Base-by-base conservation (phyloP, 2,113 vertebrate species). In the Nothocercus julius region DNA sequence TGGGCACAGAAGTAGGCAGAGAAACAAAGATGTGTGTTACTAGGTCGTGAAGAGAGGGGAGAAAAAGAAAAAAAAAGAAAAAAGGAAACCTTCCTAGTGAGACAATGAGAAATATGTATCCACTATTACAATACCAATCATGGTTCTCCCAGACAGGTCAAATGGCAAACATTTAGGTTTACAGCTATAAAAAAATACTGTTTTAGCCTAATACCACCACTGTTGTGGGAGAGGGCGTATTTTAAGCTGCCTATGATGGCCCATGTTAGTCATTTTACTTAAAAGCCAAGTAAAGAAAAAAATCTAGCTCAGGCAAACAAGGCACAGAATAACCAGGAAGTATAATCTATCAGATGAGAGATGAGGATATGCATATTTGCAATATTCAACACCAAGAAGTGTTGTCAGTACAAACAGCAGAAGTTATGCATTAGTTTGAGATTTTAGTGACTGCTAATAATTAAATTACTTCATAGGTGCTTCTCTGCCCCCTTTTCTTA, bases 331-430 rank as follows among this genome's bases (percentile, higher is more conserved):
- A 72, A 49, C 58, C 47, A 81, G 79, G 34, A 44, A 28, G 0
- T 90, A 68, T 92, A 51, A 15, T 27, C 64, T n/a, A 2, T 76
- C 62, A 72, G 36, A 82, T 38, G 53, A 86, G 68, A 72, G 36
- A 82, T 38, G 47, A 86, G 64, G 32, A 38, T 44, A 32, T 49
- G 63, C 58, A 87, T 32, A 92, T 91, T 72, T 77, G 70, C 73
- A 73, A 70, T 72, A 81, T 84, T 83, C 69, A 76, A 86, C 42
- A 61, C 42, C 87, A 86, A 66, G 93, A 91, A 85, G 89, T 45
- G 66, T 9, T 22, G 13, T 72, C 30, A 1, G 96, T 30, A 94
- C 66, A 66, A 77, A 58, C 78, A 88, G 70, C 77, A 67, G 54
- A 45, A 88, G 87, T 89, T 28, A 69, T 73, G 72, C 79, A 76